A percentile compares a stretch with the other conserved stretches of the same genome.
phyloP scores from a whole-genome alignment of 2,797 vertebrate species.

The Craterocephalus amniculus region DNA sequence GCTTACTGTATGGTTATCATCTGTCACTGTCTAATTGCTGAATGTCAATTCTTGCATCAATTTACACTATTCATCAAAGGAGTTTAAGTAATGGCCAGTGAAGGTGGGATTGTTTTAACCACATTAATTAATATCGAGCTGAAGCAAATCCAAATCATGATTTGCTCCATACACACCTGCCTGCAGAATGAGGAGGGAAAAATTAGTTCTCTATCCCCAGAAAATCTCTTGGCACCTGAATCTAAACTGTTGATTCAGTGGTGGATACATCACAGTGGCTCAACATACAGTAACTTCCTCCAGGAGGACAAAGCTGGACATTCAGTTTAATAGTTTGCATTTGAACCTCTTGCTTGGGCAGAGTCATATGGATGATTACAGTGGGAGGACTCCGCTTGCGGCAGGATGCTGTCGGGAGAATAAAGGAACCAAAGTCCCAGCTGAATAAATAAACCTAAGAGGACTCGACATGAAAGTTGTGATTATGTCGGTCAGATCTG shows the following conservation, averaged over 20 bases:
- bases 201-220: not conserved
- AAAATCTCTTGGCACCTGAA: not conserved
- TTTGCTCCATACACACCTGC: not conserved
- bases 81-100: constrained; percentile 17
- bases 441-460: constrained; percentile 24
- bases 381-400: not conserved
- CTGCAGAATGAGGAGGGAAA: not conserved
- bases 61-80: constrained; percentile 23
- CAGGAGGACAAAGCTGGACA: not conserved
- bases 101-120: constrained; percentile 12
- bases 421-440: not conserved
- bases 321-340: constrained; percentile 1
- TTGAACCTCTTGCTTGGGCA: not conserved
- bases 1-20: constrained; percentile 50
- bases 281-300: not conserved
- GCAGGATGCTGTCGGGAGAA: not conserved
- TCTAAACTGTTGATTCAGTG: not conserved
- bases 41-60: constrained; percentile 48
- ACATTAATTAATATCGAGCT: constrained; percentile 2
- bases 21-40: constrained; percentile 51
- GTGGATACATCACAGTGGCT: not conserved
- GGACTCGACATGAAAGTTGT: not conserved
- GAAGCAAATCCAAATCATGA: not conserved
- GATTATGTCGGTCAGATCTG: constrained; percentile 13
- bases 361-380: not conserved